Evolutionary conservation across 2,113 vertebrate species (phyloP).

Genomic region (Trematocara stigmaticum): DNA sequence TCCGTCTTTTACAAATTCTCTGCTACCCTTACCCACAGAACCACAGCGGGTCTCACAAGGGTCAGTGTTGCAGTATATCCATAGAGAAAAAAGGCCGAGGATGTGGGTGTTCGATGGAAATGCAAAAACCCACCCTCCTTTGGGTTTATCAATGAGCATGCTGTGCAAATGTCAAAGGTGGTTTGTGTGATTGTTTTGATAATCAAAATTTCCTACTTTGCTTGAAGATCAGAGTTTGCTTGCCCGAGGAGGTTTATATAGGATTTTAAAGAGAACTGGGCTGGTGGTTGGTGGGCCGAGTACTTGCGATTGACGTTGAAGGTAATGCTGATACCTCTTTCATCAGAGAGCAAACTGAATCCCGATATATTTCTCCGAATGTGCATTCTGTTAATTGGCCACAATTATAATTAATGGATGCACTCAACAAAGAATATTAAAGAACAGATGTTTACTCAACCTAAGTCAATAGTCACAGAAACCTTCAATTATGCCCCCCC

Average conservation of each 20-base stretch:
- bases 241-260: background rate
- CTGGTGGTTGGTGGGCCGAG: background rate
- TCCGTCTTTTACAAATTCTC: conserved; percentile 22
- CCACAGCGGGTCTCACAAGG: conserved; percentile 32
- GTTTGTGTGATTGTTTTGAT: conserved; percentile 39
- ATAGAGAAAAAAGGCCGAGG: conserved; percentile 36
- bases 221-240: conserved; percentile 11
- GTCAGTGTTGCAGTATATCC: conserved; percentile 18
- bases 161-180: conserved; percentile 34
- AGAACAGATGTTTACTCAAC: conserved; percentile 71
- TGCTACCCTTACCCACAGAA: conserved; percentile 26
- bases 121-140: conserved; percentile 5
- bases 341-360: conserved; percentile 45
- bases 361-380: conserved; percentile 16
- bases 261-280: background rate
- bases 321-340: background rate
- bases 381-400: conserved; percentile 44
- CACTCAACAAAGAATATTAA: conserved; percentile 58
- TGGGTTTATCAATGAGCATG: conserved; percentile 24
- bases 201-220: conserved; percentile 17
- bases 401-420: conserved; percentile 63
- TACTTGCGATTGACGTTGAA: conserved; percentile 13
- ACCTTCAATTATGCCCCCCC: conserved; percentile 62
- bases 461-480: conserved; percentile 68
- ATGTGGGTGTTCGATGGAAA: conserved; percentile 49